Conservation (phyloP, 2,113 vertebrate species). For the Forbesichthys agassizii region DNA sequence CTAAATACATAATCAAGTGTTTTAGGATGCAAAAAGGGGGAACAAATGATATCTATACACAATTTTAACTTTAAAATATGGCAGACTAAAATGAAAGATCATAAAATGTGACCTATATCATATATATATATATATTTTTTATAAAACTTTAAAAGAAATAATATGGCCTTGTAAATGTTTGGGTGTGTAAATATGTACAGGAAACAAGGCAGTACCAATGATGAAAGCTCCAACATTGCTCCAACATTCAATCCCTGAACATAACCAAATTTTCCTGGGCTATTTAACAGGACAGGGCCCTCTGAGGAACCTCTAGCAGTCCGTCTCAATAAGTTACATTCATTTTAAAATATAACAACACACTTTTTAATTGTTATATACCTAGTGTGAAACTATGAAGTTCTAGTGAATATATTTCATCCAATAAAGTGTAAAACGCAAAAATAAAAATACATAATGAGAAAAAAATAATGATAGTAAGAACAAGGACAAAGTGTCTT, state of each 20-base stretch:
- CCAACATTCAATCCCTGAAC: constrained; percentile 47
- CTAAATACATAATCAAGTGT: constrained; percentile 54
- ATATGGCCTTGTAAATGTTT: constrained; percentile 50
- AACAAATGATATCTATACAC: constrained; percentile 50
- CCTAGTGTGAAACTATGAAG: constrained; percentile 58
- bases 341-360: constrained; percentile 65
- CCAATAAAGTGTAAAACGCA: constrained; percentile 44
- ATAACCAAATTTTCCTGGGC: constrained; percentile 54
- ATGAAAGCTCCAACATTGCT: constrained; percentile 32
- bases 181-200: constrained; percentile 46
- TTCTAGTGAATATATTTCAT: constrained; percentile 56
- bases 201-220: constrained; percentile 62
- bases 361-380: constrained; percentile 14
- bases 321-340: constrained; percentile 76
- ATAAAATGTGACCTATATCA: constrained; percentile 55
- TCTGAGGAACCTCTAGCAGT: constrained; percentile 53
- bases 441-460: constrained; percentile 37
- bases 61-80: constrained; percentile 64
- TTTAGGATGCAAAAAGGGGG: constrained; percentile 44
- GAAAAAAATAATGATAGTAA: constrained; percentile 25
- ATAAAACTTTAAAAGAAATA: constrained; percentile 48
- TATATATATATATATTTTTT: background rate
- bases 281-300: constrained; percentile 44
- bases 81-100: constrained; percentile 54
- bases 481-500: constrained; percentile 45